Evolutionary conservation across 2,888 invertebrate genomes (phyloP).

Genomic region (Leptothorax acervorum): DNA sequence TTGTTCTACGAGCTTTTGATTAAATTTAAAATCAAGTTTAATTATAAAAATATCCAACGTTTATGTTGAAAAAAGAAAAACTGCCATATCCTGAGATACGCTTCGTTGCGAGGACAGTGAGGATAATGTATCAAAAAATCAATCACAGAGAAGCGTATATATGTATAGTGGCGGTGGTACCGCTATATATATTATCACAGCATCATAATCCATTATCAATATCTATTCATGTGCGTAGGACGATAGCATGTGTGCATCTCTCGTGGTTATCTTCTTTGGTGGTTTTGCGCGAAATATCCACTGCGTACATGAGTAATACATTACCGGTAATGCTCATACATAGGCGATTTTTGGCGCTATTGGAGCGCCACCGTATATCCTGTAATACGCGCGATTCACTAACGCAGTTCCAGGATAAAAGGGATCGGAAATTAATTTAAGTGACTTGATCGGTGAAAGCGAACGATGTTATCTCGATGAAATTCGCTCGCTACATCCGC

Average conservation of each 20-base stretch:
- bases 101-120: not conserved
- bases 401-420: slow-evolving; percentile 37
- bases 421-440: slow-evolving; percentile 53
- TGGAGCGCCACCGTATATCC: slow-evolving; percentile 6
- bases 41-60: not conserved
- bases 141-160: not conserved
- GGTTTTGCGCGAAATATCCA: slow-evolving; percentile 24
- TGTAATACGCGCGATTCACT: slow-evolving; percentile 34
- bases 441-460: slow-evolving; percentile 35
- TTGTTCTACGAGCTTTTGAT: not conserved
- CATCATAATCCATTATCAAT: slow-evolving; percentile 39
- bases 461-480: slow-evolving; percentile 27
- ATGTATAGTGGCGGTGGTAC: not conserved
- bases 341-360: slow-evolving; percentile 44
- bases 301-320: slow-evolving; percentile 31
- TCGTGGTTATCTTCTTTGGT: slow-evolving; percentile 39
- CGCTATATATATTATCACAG: not conserved
- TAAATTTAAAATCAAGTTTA: not conserved
- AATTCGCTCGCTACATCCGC: slow-evolving; percentile 24
- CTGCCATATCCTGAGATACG: not conserved
- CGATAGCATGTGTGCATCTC: slow-evolving; percentile 20
- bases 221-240: slow-evolving; percentile 33
- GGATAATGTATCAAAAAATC: slow-evolving; percentile 5
- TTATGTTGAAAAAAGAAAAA: not conserved
- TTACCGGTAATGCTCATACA: slow-evolving; percentile 43